A percentile compares a stretch with the other conserved stretches of the same genome.
Conservation (phyloP, 2,797 vertebrate species). For the Gambusia yucatana region DNA sequence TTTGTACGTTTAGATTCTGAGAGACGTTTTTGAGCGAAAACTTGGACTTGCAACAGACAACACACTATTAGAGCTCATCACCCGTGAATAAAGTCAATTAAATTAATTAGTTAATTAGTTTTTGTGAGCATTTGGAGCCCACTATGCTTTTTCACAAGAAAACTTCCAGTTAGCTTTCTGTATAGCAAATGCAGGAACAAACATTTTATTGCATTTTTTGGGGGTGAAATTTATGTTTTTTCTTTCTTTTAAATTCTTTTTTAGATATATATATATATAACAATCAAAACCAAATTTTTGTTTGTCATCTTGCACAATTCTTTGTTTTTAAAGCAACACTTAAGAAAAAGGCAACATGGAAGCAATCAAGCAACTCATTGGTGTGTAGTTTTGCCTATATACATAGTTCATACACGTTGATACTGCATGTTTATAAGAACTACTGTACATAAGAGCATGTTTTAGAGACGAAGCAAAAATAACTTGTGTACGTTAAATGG, state of each 20-base stretch:
- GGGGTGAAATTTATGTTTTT: conserved; percentile 12
- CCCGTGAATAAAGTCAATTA: conserved; percentile 18
- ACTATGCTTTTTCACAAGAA: conserved; percentile 20
- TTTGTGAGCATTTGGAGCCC: conserved; percentile 10
- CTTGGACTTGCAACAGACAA: not conserved
- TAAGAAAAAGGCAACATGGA: conserved; percentile 80
- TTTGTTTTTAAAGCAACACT: conserved; percentile 71
- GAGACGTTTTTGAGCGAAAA: conserved; percentile 15
- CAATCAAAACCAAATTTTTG: conserved; percentile 37
- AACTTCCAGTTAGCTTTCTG: conserved; percentile 46
- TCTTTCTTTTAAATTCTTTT: not conserved
- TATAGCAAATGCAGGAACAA: conserved; percentile 42
- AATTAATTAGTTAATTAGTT: conserved; percentile 8
- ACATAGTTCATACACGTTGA: conserved; percentile 83
- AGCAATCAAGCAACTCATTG: conserved; percentile 79
- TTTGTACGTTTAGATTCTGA: conserved; percentile 35
- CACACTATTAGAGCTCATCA: conserved; percentile 17
- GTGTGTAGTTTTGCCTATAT: conserved; percentile 85
- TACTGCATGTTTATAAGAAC: conserved; percentile 90
- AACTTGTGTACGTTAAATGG: conserved; percentile 83
- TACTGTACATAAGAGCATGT: conserved; percentile 91
- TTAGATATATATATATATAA: not conserved
- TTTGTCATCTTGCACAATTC: conserved; percentile 45
- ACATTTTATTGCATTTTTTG: conserved; percentile 30
- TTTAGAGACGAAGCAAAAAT: conserved; percentile 82